Percentiles rank a stretch among this genome's conserved stretches.
phyloP scores from a whole-genome alignment of 2,113 vertebrate species.

The Tympanuchus pallidicinctus region DNA sequence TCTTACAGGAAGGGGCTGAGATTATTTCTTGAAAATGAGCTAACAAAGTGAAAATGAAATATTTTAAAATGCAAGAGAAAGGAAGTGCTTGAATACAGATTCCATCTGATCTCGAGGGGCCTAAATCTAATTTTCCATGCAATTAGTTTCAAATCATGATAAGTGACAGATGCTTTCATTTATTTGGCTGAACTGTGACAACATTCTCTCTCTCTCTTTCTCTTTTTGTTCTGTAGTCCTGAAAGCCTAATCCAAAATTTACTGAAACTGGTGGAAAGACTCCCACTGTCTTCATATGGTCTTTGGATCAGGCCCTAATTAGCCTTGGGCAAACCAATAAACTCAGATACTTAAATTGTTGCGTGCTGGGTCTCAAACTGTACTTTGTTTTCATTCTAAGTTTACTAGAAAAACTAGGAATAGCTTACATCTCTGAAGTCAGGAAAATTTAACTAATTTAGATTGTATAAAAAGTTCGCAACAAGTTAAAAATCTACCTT shows the following conservation, averaged over 20 bases:
- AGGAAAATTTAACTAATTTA: neutral
- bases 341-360: neutral
- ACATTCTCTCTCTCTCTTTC: neutral
- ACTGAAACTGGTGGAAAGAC: neutral
- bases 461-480: neutral
- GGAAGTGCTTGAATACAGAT: neutral
- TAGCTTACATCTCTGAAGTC: neutral
- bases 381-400: neutral
- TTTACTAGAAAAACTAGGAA: constrained; percentile 13
- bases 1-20: neutral
- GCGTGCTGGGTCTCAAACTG: neutral
- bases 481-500: neutral
- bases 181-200: constrained; percentile 32
- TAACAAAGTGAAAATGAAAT: constrained; percentile 38
- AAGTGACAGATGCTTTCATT: constrained; percentile 44
- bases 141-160: constrained; percentile 43
- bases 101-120: neutral
- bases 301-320: constrained; percentile 26
- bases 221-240: neutral
- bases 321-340: constrained; percentile 24
- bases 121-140: constrained; percentile 45
- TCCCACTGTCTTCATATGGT: constrained; percentile 1
- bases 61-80: neutral
- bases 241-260: neutral
- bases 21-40: constrained; percentile 22